phyloP scores from a whole-genome alignment of 1,140 invertebrate species.

The Chironomus tepperi region DNA sequence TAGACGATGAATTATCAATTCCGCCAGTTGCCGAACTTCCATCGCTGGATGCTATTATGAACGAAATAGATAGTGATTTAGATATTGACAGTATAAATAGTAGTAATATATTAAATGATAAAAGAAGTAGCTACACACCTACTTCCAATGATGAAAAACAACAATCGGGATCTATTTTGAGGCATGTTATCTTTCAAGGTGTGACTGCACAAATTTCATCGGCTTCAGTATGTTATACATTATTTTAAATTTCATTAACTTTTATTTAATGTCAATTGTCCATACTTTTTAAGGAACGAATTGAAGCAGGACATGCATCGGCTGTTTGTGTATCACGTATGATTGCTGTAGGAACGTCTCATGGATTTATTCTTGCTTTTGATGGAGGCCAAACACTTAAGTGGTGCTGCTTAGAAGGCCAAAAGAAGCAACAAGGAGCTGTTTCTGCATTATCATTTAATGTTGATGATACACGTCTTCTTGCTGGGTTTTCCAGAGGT shows the following conservation, averaged over 20 bases:
- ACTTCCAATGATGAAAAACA: constrained; percentile 42
- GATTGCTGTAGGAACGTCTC: constrained; percentile 85
- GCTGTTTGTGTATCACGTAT: constrained; percentile 65
- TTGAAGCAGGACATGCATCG: constrained; percentile 81
- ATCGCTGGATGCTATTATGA: constrained; percentile 78
- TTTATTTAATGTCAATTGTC: too few relatives aligned
- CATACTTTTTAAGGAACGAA: constrained; percentile 70
- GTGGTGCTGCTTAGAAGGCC: constrained; percentile 67
- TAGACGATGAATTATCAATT: constrained; percentile 76
- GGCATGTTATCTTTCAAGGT: constrained; percentile 72
- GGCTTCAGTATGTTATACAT: constrained; percentile 53
- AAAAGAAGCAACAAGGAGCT: constrained; percentile 63
- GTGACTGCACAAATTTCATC: constrained; percentile 78
- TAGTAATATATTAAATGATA: constrained; percentile 34
- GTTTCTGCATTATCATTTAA: constrained; percentile 83
- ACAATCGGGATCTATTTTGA: constrained; percentile 59
- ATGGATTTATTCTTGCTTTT: constrained; percentile 85
- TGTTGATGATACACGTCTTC: constrained; percentile 70
- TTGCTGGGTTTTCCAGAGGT: constrained; percentile 77
- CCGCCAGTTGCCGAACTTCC: constrained; percentile 65
- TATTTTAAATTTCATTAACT: too few relatives aligned
- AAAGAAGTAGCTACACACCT: constrained; percentile 41
- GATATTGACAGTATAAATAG: constrained; percentile 40
- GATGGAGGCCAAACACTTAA: constrained; percentile 74
- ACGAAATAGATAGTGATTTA: constrained; percentile 58